phyloP scores from a whole-genome alignment of 2,888 invertebrate genomes.

The Pandemis corylana region DNA sequence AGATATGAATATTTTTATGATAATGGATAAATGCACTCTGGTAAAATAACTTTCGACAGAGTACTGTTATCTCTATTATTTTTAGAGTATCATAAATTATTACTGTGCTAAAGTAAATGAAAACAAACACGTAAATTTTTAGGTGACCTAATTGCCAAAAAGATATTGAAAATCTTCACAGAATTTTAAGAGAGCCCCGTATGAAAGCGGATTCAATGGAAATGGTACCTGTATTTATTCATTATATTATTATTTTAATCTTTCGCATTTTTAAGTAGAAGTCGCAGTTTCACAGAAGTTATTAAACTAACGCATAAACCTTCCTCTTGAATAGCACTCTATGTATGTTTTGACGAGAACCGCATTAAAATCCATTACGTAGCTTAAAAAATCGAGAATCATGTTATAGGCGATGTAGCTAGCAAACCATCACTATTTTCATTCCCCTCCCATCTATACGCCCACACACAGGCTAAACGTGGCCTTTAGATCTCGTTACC shows the following conservation, averaged over 20 bases:
- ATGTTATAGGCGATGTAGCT: too few species aligned
- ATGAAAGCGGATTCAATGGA: not conserved
- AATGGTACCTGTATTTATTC: not conserved
- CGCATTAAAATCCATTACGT: too few species aligned
- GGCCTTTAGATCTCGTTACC: not conserved
- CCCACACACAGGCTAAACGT: not conserved
- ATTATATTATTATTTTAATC: not conserved
- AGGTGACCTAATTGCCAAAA: not conserved
- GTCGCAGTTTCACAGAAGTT: too few species aligned
- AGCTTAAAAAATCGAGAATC: too few species aligned
- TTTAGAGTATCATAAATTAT: not conserved
- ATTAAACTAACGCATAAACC: too few species aligned
- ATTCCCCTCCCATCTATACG: too few species aligned
- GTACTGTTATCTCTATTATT: not conserved
- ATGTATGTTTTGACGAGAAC: too few species aligned
- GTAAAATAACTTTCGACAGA: not conserved
- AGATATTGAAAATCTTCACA: not conserved
- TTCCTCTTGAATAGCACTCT: too few species aligned
- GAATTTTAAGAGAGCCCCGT: not conserved
- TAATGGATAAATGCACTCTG: conserved; percentile 10
- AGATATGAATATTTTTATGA: conserved; percentile 12
- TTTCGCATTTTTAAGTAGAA: not conserved
- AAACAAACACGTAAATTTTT: not conserved
- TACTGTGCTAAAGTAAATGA: not conserved
- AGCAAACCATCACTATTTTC: too few species aligned